Evolutionary conservation across 2,113 vertebrate genomes (phyloP).

Genomic region (Cisticola juncidis): DNA sequence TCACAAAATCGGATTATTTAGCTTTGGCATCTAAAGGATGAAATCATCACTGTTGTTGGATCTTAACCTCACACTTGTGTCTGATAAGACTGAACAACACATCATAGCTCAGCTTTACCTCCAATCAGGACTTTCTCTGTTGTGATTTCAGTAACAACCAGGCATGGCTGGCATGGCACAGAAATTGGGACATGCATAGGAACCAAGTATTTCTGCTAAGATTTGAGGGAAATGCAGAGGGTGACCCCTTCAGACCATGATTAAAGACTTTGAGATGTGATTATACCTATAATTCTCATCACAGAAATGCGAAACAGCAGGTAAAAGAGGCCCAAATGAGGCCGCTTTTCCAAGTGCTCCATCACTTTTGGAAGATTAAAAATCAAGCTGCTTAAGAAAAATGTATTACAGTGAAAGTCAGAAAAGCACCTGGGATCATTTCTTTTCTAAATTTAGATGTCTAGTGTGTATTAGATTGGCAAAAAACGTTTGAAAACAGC

Average conservation of each 20-base stretch:
- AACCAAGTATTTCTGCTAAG: neutral
- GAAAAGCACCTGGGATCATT: neutral
- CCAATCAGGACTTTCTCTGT: neutral
- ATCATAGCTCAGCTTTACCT: neutral
- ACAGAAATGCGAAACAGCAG: neutral
- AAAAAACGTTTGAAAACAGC: neutral
- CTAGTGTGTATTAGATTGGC: neutral
- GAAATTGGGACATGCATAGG: neutral
- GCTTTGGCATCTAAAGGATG: neutral
- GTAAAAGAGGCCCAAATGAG: neutral
- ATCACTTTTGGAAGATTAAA: slow-evolving; percentile 44
- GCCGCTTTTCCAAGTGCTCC: neutral
- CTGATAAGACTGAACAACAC: neutral
- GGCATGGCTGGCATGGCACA: neutral
- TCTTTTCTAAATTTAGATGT: slow-evolving; percentile 7
- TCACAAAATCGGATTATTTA: neutral
- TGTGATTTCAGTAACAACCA: neutral
- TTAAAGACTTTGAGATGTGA: neutral
- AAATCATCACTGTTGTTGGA: neutral
- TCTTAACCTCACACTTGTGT: neutral
- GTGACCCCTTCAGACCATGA: neutral
- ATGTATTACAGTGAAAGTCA: neutral
- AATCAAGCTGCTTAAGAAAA: slow-evolving; percentile 35
- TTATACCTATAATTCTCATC: neutral
- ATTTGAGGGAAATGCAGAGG: neutral